Evolutionary conservation across 2,797 vertebrate genomes (phyloP), one percentile per base, ranked within the genome.

Genomic region (Arnoldichthys spilopterus): DNA sequence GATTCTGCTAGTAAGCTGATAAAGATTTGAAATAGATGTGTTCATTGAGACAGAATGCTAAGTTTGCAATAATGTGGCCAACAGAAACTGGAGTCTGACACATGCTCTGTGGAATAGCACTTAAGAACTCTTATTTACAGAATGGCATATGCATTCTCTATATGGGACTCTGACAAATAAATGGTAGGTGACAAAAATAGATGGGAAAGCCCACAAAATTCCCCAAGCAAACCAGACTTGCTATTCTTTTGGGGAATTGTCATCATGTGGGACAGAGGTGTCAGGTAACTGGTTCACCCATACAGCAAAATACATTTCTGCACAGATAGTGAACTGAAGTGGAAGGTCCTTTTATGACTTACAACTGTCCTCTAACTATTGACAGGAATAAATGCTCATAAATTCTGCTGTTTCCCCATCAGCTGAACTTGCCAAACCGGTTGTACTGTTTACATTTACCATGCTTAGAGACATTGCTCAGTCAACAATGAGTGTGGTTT

Each of bases 381-480:
- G 34, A 37, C 6, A 6, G 7, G 16, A 49, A 9, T 28, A 12
- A 37, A 37, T 37, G 15, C 13, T 32, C 13, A 7, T 24, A 13
- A 68, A 43, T 30, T 15, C 20, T 32, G 26, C 58, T 37, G 51
- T 72, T 83, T 13, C 8, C n/a, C 49, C 5, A n/a, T 61, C 45
- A 37, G 30, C 4, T 8, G 3, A 78, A 49, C 76, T 69, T 37
- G 78, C 61, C 34, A 61, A 74, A 75, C 82, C 78, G 37, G 82
- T 84, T 76, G 30, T 1, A 15, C 51, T 47, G 74, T 81, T 81
- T 81, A 68, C 67, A 75, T 53, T 73, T 53, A 13, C 13, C 13
- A 30, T 15, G 34, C 20, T 54, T 70, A 28, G 28, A 51, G 2
- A 61, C 32, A 22, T 18, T 67, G 30, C 26, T 61, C 49, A 76